Base-by-base conservation (phyloP, 2,797 vertebrate species). In the Gadopsis marmoratus region DNA sequence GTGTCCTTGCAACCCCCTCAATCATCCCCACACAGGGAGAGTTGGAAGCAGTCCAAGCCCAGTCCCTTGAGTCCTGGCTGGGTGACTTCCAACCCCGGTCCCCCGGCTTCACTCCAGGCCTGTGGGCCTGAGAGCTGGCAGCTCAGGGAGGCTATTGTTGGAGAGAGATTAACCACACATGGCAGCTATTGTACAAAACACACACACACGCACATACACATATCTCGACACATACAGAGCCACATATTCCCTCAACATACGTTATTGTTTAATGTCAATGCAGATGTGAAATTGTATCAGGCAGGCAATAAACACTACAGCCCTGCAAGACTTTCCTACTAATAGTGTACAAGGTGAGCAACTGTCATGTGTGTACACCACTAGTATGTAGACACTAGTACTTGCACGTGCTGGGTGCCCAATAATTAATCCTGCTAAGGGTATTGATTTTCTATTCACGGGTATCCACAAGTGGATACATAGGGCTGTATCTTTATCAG, bases 151-250 rank as follows among this genome's bases (percentile, higher is more conserved):
- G 54, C 89, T 86, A 90, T 94, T 91, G 92, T 92, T 60, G 7
- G 71, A 71, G 82, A 86, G 84, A 92, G 92, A 92, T 93, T 93
- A 93, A 92, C 91, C 88, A 88, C 91, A 92, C 86, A 87, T 80
- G 78, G 85, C 81, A 93, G 87, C 85, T 77, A 87, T 89, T 91
- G 89, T 92, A 39, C 53, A 76, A 71, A 69, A 86, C 51, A 74
- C 56, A 81, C 74, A 79, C 70, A 63, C n/a, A 23, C 35, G 69
- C 51, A 21, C 62, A 60, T 39, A 75, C 65, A 63, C 63, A 77
- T 26, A 26, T 47, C 37, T 48, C 64, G 67, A 85, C 81, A 83
- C 23, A 65, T 19, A n/a, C 26, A 67, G 45, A 76, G 72, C 19
- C 62, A 82, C 68, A 62, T 66, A 86, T 79, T 89, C 63, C 74